A percentile compares a stretch with the other conserved stretches of the same genome.
Evolutionary conservation across 64 coral and sea anemone genomes (phyloP).

Genomic region (Stichodactyla helianthus): DNA sequence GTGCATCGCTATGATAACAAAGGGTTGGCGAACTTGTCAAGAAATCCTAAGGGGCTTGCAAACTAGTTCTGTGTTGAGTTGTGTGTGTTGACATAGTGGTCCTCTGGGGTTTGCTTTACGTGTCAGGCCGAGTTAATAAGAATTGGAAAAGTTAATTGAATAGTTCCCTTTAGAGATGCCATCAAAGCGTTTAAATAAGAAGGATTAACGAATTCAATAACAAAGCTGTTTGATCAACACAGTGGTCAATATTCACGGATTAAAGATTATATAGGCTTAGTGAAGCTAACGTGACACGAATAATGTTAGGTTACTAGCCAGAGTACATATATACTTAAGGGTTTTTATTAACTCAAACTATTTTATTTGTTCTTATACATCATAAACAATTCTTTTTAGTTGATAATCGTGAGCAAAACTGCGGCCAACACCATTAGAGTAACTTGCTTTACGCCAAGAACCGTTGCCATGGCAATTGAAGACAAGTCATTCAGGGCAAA

Average conservation of each 20-base stretch:
- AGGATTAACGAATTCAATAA: slow-evolving; percentile 1
- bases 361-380: too few species aligned
- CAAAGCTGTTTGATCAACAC: not conserved
- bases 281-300: not conserved
- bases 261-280: not conserved
- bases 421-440: too few species aligned
- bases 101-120: not conserved
- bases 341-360: too few species aligned
- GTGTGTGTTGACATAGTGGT: not conserved
- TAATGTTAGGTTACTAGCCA: not conserved
- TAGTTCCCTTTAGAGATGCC: not conserved
- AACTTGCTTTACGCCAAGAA: too few species aligned
- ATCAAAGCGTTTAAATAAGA: not conserved
- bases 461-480: too few species aligned
- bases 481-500: too few species aligned
- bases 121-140: not conserved
- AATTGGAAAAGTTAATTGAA: not conserved
- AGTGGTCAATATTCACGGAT: not conserved
- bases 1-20: not conserved
- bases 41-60: not conserved
- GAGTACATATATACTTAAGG: too few species aligned
- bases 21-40: not conserved
- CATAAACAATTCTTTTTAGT: too few species aligned
- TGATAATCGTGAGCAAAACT: too few species aligned
- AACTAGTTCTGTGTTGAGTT: not conserved